Conservation (phyloP, 2,888 invertebrate genomes). For the Caenorhabditis sp. region DNA sequence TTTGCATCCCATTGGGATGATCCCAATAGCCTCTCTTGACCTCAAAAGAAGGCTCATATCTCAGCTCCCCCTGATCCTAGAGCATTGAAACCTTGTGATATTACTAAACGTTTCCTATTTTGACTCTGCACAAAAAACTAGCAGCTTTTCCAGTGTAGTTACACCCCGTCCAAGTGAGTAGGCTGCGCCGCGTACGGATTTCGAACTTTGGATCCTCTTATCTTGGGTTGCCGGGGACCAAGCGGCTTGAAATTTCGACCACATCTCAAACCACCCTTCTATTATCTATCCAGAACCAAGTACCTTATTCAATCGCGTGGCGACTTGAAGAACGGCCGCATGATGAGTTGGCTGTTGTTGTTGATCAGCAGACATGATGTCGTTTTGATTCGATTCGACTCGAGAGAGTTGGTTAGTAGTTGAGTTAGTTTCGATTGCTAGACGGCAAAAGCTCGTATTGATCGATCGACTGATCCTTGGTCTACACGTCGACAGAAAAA, state of each 20-base stretch:
- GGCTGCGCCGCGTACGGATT: no score
- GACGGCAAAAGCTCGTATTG: constrained; percentile 4
- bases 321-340: background rate
- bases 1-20: no score
- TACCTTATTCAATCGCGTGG: constrained; percentile 20
- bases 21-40: no score
- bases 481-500: background rate
- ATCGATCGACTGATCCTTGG: constrained; percentile 9
- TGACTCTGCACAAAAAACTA: no score
- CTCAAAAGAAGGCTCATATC: constrained; percentile 4
- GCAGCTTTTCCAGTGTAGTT: no score
- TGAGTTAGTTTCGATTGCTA: constrained; percentile 3
- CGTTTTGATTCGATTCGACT: constrained; percentile 19
- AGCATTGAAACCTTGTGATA: background rate
- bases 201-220: no score
- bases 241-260: background rate
- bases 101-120: background rate
- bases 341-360: background rate
- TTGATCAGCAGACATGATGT: constrained; percentile 15
- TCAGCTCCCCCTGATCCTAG: background rate
- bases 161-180: no score
- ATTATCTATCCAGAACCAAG: background rate
- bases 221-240: no score
- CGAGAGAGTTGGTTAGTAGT: background rate
- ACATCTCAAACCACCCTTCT: background rate